phyloP scores from a whole-genome alignment of 2,888 invertebrate species.

The Amblyjoppa proteus region DNA sequence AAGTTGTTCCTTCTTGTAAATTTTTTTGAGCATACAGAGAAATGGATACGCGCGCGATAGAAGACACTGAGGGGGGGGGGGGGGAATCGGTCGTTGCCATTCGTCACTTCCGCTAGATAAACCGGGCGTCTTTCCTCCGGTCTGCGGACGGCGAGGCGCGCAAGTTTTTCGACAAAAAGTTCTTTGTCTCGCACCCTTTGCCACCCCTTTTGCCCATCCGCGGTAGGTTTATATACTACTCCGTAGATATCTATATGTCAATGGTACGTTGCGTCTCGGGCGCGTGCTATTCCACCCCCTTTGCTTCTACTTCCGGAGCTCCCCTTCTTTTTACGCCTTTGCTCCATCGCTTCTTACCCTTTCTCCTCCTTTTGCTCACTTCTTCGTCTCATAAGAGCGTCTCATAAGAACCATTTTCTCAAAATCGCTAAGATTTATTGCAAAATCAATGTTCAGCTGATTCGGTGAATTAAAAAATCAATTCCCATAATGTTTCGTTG shows the following conservation, averaged over 20 bases:
- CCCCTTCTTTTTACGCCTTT: conserved; percentile 50
- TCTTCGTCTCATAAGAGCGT: conserved; percentile 1
- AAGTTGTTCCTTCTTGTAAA: too few relatives aligned
- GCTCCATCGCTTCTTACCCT: conserved; percentile 26
- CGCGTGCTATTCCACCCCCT: conserved; percentile 60
- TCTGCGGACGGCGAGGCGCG: conserved; percentile 40
- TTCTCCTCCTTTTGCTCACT: not conserved
- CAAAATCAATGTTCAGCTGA: not conserved
- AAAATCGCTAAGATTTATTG: not conserved
- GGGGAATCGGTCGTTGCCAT: conserved; percentile 74
- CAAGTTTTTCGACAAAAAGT: conserved; percentile 72
- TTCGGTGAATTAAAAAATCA: not conserved
- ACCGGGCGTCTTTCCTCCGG: conserved; percentile 74
- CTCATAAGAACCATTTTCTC: not conserved
- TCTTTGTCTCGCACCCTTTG: conserved; percentile 73
- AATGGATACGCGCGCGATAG: conserved; percentile 42
- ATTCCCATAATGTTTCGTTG: not conserved
- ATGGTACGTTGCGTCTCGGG: conserved; percentile 35
- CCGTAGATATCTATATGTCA: not conserved
- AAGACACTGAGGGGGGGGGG: conserved; percentile 66
- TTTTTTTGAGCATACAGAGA: too few relatives aligned
- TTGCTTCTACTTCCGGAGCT: conserved; percentile 62
- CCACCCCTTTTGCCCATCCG: conserved; percentile 17
- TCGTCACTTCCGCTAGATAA: conserved; percentile 82
- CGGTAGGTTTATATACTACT: conserved; percentile 20